Base-by-base conservation (phyloP, 2,113 vertebrate species). In the Psammodynastes pulverulentus region DNA sequence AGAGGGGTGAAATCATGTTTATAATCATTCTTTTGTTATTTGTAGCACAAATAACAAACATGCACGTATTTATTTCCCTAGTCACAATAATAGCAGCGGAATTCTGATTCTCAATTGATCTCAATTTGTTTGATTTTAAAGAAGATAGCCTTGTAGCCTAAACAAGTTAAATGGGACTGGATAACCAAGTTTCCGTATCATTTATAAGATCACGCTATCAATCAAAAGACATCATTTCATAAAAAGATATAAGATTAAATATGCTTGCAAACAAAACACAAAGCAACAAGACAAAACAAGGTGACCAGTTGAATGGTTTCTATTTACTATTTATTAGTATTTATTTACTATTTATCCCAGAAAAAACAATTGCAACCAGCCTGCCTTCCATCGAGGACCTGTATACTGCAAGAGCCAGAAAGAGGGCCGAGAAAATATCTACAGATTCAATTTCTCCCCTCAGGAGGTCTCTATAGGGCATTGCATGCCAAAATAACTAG, bases 1-100 rank as follows among this genome's bases (percentile, higher is more conserved):
- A 96, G 94, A 3, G 48, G 34, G 26, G 84, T 51, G 49, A 26
- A 23, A 72, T 45, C 86, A 94, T 93, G 48, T 23, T 54, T 95
- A 89, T 19, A 92, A 84, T n/a, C 0, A 0, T 3, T 88, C 92
- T 58, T 86, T 93, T n/a, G n/a, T n/a, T n/a, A n/a, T n/a, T 92
- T 89, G 12, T 79, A 72, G 49, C 39, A 93, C 89, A 49, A 51
- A 79, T 58, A 94, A 86, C 92, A 49, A 89, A 58, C 45, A 93
- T 54, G 85, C 49, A 19, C 87, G 0, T 29, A 46, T 90, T 93
- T 29, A 94, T 85, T 9, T 94, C 54, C 72, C 67, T 88, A 91
- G 94, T 79, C 85, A 15, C 87, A 52, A 15, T 72, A 67, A 93
- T 24, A 95, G 49, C 91, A 49, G 23, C n/a, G 58, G 21, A 94